Evolutionary conservation across 1,140 invertebrate genomes (phyloP).

Genomic region (Aphis craccivora): DNA sequence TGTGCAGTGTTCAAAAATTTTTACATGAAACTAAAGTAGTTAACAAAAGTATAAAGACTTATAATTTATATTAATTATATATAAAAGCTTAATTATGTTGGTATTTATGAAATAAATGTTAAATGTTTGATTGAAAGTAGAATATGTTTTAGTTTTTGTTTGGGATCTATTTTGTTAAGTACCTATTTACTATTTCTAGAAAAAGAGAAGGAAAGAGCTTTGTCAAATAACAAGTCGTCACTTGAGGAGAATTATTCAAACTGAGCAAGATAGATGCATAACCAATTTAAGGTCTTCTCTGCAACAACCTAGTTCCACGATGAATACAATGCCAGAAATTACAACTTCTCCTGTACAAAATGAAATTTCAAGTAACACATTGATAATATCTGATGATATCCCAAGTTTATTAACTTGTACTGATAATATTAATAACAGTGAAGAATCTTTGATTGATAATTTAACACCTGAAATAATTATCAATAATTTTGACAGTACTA

Average conservation of each 20-base stretch:
- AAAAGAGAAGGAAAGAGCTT: conserved; percentile 30
- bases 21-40: neutral
- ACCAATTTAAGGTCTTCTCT: neutral
- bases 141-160: conserved; percentile 1
- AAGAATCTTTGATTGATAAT: neutral
- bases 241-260: neutral
- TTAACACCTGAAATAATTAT: neutral
- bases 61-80: too few relatives aligned
- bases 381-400: neutral
- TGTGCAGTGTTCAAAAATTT: neutral
- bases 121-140: neutral
- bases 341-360: neutral
- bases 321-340: neutral
- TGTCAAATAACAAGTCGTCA: conserved; percentile 9
- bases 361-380: neutral
- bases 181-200: conserved; percentile 12
- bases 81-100: too few relatives aligned
- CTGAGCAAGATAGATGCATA: neutral
- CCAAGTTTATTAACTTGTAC: neutral
- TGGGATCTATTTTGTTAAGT: neutral
- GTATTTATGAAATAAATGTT: neutral
- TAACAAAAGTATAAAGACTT: neutral
- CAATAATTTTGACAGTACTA: neutral
- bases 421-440: neutral
- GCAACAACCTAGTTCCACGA: neutral